phyloP scores from a whole-genome alignment of 2,888 invertebrate genomes.

The Tetheella fluctuosa region DNA sequence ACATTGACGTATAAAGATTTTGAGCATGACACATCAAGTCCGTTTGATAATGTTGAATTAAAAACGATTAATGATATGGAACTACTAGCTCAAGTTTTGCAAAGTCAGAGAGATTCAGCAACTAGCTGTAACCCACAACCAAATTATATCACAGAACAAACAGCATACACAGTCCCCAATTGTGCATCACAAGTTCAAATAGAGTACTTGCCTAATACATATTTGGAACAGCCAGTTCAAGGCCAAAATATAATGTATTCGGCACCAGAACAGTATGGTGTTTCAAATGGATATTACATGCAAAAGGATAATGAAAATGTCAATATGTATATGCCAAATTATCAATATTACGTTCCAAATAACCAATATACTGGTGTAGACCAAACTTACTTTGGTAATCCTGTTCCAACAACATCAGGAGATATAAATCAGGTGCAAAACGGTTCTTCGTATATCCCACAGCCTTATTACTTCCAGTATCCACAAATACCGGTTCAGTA shows the following conservation, averaged over 20 bases:
- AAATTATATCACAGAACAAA: constrained; percentile 51
- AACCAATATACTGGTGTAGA: constrained; percentile 54
- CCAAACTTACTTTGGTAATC: constrained; percentile 55
- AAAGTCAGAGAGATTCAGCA: constrained; percentile 67
- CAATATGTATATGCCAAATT: constrained; percentile 69
- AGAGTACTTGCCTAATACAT: constrained; percentile 69
- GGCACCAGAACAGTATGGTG: constrained; percentile 66
- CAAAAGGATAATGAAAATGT: constrained; percentile 55
- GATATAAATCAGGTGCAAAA: constrained; percentile 49
- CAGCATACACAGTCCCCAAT: constrained; percentile 51
- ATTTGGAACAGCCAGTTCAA: constrained; percentile 65
- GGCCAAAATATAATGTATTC: constrained; percentile 62
- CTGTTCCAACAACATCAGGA: constrained; percentile 51
- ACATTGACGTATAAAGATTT: constrained; percentile 89
- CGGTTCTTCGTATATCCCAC: constrained; percentile 64
- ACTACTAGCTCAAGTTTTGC: constrained; percentile 91
- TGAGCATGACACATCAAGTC: constrained; percentile 95
- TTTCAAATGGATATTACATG: constrained; percentile 68
- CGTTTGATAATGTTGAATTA: constrained; percentile 96
- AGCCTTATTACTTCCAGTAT: constrained; percentile 71
- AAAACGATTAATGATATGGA: constrained; percentile 97
- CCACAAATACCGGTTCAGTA: constrained; percentile 60
- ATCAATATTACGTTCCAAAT: constrained; percentile 69
- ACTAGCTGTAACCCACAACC: constrained; percentile 55
- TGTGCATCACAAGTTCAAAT: constrained; percentile 70